phyloP scores from a whole-genome alignment of 2,888 invertebrate species.

The Hartigia nigra region DNA sequence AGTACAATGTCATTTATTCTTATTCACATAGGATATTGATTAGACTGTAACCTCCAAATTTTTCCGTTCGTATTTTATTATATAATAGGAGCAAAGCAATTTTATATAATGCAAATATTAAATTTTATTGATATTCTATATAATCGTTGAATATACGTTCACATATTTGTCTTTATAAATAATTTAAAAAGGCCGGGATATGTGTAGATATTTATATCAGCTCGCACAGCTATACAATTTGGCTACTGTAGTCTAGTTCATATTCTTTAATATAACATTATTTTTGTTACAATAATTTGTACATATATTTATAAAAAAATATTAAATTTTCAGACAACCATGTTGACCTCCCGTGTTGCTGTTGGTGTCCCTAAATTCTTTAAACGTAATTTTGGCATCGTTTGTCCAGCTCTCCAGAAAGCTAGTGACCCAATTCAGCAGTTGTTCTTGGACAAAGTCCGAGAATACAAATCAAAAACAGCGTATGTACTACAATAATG shows the following conservation, averaged over 20 bases:
- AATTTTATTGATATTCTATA: background rate
- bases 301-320: background rate
- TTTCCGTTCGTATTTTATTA: background rate
- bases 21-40: background rate
- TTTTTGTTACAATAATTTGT: background rate
- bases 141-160: background rate
- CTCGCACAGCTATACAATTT: background rate
- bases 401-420: slow-evolving; percentile 76
- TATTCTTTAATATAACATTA: background rate
- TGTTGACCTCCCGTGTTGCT: slow-evolving; percentile 51
- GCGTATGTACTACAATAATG: slow-evolving; percentile 71
- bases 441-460: slow-evolving; percentile 90
- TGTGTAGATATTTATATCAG: background rate
- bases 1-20: background rate
- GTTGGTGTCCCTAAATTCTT: slow-evolving; percentile 49
- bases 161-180: background rate
- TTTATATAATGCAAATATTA: background rate
- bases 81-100: background rate
- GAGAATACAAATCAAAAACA: slow-evolving; percentile 89
- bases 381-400: slow-evolving; percentile 77
- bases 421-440: slow-evolving; percentile 92
- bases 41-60: background rate
- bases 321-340: slow-evolving; percentile 25
- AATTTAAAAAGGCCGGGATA: background rate
- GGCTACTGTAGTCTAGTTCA: background rate